Base-by-base conservation (phyloP, 2,888 invertebrate species). In the Chesias legatella region DNA sequence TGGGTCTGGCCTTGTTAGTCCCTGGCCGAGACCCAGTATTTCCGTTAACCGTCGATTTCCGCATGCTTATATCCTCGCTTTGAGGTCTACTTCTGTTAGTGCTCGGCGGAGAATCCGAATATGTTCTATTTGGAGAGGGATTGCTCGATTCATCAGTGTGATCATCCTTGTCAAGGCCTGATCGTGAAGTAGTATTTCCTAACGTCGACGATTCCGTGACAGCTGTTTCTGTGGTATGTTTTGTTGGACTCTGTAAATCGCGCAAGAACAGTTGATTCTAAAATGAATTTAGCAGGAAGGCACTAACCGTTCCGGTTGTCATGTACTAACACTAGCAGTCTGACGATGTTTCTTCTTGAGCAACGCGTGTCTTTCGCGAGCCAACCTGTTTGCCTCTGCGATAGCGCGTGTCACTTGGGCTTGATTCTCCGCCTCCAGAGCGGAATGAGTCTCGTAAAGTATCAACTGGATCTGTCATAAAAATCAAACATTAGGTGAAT, bases 391-490 rank as follows among this genome's bases (percentile, higher is more conserved):
- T 0, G 94, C 91, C 57, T 93, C 91, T 0, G 91, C 89, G 0
- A 94, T 88, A 0, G 92, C 91, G 26, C 90, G 89, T 0, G 90
- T 79, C 9, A 94, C 91, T 91, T 95, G 94, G 11, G 91, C 91
- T 26, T 89, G 88, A 53, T 95, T 95, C 73, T 95, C 95, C 0
- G 92, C 91, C 22, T 91, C 91, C 26, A 95, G 79, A 33, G 93
- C 90, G 0, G 95, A 95, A 77, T 95, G 95, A 0, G 94, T 95
- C 69, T 95, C 94, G 60, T 95, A 95, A 21, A 95, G 74, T 7
- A 95, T 90, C 48, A 95, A 89, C 66, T 95, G 95, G 11, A 95
- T 91, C 92, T 92, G 57, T 37, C 71, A 68, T 34, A 33, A 17
- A 31, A 43, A 22, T 23, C 2, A 33, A 13, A 3, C 30, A 17